Conservation (phyloP, 2,888 invertebrate species). For the Resseliella maxima region DNA sequence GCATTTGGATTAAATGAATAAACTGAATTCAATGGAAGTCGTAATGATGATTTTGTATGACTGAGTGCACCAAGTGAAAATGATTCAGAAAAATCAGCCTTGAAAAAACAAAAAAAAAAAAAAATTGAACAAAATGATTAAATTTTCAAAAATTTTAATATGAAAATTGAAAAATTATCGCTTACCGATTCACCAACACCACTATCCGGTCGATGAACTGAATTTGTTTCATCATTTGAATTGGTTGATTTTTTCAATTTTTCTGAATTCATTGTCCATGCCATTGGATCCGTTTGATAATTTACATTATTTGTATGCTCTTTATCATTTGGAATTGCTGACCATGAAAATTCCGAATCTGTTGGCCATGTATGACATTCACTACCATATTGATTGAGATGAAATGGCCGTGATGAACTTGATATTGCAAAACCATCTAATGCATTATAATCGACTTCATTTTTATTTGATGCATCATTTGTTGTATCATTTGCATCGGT, state of each 20-base stretch:
- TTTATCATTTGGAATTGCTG: slow-evolving; percentile 59
- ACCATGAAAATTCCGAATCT: slow-evolving; percentile 61
- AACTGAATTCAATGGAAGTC: slow-evolving; percentile 60
- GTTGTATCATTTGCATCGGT: not conserved
- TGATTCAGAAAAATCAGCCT: slow-evolving; percentile 60
- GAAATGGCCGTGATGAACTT: slow-evolving; percentile 61
- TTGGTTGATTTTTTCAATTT: not conserved
- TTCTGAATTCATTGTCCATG: slow-evolving; percentile 56
- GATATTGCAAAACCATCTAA: slow-evolving; percentile 61
- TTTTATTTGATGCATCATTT: not conserved
- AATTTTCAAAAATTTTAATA: not conserved
- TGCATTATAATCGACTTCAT: slow-evolving; percentile 35
- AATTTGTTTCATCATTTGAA: slow-evolving; percentile 39
- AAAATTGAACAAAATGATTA: not conserved
- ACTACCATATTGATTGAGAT: slow-evolving; percentile 60
- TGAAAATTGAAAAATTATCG: slow-evolving; percentile 12
- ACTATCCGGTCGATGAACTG: slow-evolving; percentile 59
- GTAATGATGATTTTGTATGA: slow-evolving; percentile 60
- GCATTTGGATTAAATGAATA: slow-evolving; percentile 51
- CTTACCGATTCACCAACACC: slow-evolving; percentile 61
- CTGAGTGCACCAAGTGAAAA: slow-evolving; percentile 60
- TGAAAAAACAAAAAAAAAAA: not conserved
- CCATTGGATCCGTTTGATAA: slow-evolving; percentile 55
- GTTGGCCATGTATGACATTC: slow-evolving; percentile 61
- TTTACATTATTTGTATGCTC: slow-evolving; percentile 56